A percentile compares a stretch with the other conserved stretches of the same genome.
These are phyloP conservation scores for Therioaphis trifolii DNA, from an alignment of 2,888 invertebrate species.

Conservation along the genomic window DNA sequence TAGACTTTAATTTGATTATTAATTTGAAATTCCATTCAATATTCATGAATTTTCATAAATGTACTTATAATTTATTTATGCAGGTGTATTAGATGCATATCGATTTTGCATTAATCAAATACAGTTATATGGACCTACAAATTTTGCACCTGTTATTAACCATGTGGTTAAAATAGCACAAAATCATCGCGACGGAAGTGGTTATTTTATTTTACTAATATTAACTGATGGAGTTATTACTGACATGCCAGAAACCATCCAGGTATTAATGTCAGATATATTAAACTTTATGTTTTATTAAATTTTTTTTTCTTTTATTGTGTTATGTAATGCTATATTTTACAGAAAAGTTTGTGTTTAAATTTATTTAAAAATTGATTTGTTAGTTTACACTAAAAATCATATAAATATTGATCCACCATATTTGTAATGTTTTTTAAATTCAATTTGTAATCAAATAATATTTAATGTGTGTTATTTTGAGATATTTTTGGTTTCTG, in stretches of 20 bases:
- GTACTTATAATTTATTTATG: no score
- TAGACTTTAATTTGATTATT: neutral
- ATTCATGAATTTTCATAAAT: no score
- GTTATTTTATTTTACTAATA: constrained; percentile 74
- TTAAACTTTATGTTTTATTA: neutral
- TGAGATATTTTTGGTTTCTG: no score
- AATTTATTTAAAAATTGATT: no score
- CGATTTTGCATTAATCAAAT: constrained; percentile 70
- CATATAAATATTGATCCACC: no score
- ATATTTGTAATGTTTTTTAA: no score
- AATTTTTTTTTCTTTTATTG: constrained; percentile 1
- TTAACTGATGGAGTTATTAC: constrained; percentile 75
- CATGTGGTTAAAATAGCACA: constrained; percentile 71
- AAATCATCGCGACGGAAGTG: constrained; percentile 70
- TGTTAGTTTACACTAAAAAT: no score
- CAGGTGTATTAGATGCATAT: constrained; percentile 72
- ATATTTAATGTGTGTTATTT: no score
- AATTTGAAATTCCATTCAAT: neutral
- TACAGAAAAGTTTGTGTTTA: no score
- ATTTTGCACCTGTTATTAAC: constrained; percentile 73
- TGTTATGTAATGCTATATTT: no score
- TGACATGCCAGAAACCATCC: constrained; percentile 72
- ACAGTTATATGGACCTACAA: constrained; percentile 73
- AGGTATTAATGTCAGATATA: constrained; percentile 67
- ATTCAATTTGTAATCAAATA: no score